A percentile compares a stretch with the other conserved stretches of the same genome.
Conservation (phyloP, 2,888 invertebrate genomes). For the Branchipolynoe longqiensis region DNA sequence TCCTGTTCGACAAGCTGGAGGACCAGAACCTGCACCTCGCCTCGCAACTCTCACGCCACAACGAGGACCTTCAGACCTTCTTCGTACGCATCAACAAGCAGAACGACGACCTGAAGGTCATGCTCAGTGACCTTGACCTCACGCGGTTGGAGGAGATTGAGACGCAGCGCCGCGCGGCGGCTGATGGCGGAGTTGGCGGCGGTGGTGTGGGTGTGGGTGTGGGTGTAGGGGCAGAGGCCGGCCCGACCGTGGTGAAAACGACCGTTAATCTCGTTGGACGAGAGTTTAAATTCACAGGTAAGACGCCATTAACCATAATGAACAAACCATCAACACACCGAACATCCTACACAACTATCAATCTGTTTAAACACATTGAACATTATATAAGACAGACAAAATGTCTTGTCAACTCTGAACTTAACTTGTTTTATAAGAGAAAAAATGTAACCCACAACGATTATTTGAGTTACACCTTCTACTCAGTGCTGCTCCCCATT, state of each 20-base stretch:
- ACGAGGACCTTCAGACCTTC: slow-evolving; percentile 77
- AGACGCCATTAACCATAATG: too few relatives aligned
- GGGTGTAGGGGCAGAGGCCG: neutral
- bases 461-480: too few relatives aligned
- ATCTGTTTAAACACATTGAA: too few relatives aligned
- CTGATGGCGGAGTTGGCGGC: neutral
- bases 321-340: too few relatives aligned
- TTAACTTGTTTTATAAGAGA: too few relatives aligned
- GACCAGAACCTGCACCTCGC: slow-evolving; percentile 81
- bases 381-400: too few relatives aligned
- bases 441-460: too few relatives aligned
- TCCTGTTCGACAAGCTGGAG: slow-evolving; percentile 80
- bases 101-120: slow-evolving; percentile 75
- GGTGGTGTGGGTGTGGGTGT: neutral
- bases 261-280: slow-evolving; percentile 50
- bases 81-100: slow-evolving; percentile 76
- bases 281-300: slow-evolving; percentile 60
- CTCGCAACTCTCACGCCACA: slow-evolving; percentile 78
- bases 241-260: slow-evolving; percentile 31
- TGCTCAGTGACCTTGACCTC: slow-evolving; percentile 76
- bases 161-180: slow-evolving; percentile 66
- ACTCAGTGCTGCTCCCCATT: too few relatives aligned
- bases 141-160: slow-evolving; percentile 75
- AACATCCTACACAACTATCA: too few relatives aligned
- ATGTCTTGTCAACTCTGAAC: too few relatives aligned